Evolutionary conservation across 2,888 invertebrate genomes (phyloP).

Genomic region (Polydrusus cervinus): DNA sequence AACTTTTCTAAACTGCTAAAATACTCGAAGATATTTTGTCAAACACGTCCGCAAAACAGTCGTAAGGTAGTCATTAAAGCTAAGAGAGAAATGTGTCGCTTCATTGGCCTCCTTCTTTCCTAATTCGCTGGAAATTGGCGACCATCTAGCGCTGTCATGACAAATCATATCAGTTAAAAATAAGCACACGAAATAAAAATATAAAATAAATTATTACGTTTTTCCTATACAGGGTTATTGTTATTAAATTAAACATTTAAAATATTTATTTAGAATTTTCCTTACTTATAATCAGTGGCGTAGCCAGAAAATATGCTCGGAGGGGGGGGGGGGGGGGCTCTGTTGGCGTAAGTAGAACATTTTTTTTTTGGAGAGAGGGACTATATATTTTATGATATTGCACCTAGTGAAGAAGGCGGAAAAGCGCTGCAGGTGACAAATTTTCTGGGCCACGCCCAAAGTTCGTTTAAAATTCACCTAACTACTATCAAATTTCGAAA

Average conservation of each 20-base stretch:
- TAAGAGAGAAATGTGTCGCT: constrained; percentile 59
- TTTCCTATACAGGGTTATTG: not conserved
- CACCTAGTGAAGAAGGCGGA: no score
- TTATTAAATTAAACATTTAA: not conserved
- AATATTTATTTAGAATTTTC: no score
- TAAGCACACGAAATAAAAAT: not conserved
- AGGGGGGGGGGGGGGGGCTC: no score
- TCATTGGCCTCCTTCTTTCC: constrained; percentile 61
- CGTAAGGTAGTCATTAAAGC: constrained; percentile 53
- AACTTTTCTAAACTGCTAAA: not conserved
- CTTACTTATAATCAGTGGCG: no score
- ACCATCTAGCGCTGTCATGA: constrained; percentile 60
- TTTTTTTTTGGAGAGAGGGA: no score
- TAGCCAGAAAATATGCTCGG: no score
- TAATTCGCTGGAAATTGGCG: constrained; percentile 63
- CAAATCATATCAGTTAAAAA: constrained; percentile 56
- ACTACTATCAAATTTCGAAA: no score
- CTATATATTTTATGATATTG: no score
- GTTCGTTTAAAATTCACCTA: no score
- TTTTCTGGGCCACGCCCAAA: no score
- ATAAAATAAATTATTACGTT: not conserved
- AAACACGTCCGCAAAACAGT: constrained; percentile 29
- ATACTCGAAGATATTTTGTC: constrained; percentile 40
- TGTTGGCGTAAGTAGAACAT: no score
- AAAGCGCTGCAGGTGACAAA: no score